Evolutionary conservation across 2,113 vertebrate species (phyloP), one percentile per base, ranked within the genome.

Genomic region (Catharus minimus): DNA sequence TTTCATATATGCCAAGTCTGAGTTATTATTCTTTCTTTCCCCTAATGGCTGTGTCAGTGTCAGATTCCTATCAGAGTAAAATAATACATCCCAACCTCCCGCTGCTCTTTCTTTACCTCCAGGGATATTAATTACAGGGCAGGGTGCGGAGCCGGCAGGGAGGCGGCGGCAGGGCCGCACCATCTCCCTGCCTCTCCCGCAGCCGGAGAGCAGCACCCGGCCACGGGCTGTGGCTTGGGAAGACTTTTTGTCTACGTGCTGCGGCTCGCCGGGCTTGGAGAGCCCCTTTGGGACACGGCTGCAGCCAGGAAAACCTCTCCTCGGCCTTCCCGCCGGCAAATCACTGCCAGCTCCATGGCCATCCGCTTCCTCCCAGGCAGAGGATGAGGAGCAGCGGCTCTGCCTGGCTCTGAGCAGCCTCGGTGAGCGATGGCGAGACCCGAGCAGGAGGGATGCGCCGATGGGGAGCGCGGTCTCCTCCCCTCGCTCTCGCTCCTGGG

Each of bases 21-120:
- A 85, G 86, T 88, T 91, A 95, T 94, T 95, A 91, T 89, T 89
- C 94, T 94, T 89, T 92, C 91, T 85, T 94, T 92, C 57, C 84
- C 65, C 76, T 91, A 85, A 89, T 92, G 86, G 88, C 92, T 94
- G 92, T 91, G 90, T 86, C 91, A 75, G 89, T 92, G 89, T 85
- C 95, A 94, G 90, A 95, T 92, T 88, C 79, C 92, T 94, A 95
- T 95, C 93, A 44, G 87, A 19, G 84, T 56, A 61, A 89, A 93
- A 90, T 75, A 84, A 94, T 67, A 95, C 69, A 78, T 78, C 84
- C 86, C 83, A 93, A 62, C 92, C 92, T 90, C 92, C 58, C 36
- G 30, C 82, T 71, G 92, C 83, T 96, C 88, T 66, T 69, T 85
- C 82, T 90, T 77, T 91, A 75, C 88, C 92, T 91, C 72, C 82